Percentiles rank a stretch among this genome's conserved stretches.
These are phyloP conservation scores for Augochlora pura DNA, from an alignment of 1,140 invertebrate species.

Conservation along the genomic window DNA sequence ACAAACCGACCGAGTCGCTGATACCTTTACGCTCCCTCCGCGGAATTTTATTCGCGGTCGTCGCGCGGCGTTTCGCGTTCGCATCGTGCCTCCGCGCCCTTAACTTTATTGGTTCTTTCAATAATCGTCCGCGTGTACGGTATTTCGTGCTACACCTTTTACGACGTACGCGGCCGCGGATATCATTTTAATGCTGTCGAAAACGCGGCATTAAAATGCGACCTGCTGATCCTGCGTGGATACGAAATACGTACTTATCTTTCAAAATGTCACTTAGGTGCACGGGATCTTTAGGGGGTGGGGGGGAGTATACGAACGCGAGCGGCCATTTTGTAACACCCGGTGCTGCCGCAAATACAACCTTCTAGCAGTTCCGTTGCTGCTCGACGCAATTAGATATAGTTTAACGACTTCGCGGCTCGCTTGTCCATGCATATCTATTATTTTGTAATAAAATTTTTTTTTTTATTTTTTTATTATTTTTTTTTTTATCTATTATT, in stretches of 20 bases:
- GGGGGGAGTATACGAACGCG: neutral
- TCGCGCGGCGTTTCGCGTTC: neutral
- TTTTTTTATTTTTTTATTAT: too few relatives aligned
- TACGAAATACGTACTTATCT: constrained; percentile 2
- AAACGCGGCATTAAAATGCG: neutral
- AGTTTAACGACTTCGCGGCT: too few relatives aligned
- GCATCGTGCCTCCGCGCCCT: neutral
- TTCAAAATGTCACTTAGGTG: constrained; percentile 38
- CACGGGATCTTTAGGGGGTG: constrained; percentile 43
- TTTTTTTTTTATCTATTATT: too few relatives aligned
- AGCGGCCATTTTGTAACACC: neutral
- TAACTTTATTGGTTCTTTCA: neutral
- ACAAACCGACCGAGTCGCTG: too few relatives aligned
- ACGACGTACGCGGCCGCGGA: neutral
- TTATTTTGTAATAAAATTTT: too few relatives aligned
- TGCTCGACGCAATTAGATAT: too few relatives aligned
- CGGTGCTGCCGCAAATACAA: too few relatives aligned
- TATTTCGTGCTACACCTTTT: constrained; percentile 16
- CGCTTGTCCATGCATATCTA: too few relatives aligned
- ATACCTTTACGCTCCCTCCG: neutral
- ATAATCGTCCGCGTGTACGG: neutral
- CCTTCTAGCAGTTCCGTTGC: too few relatives aligned
- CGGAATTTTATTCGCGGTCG: neutral
- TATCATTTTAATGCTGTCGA: neutral
- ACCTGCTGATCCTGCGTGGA: neutral